phyloP scores from a whole-genome alignment of 2,888 invertebrate genomes.

The Trissonchulus latispiculum region DNA sequence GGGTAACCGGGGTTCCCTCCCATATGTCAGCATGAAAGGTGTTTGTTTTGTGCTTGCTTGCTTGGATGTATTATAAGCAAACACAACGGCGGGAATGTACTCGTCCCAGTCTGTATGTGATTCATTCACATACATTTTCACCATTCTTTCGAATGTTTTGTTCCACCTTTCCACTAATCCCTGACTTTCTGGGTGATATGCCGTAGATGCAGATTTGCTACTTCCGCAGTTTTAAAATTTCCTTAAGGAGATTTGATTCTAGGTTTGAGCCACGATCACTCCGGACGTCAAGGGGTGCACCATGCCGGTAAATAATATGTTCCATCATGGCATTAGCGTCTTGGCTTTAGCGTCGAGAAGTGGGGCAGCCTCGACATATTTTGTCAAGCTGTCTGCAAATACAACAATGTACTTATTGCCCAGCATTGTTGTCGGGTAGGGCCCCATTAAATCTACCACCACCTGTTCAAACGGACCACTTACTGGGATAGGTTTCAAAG shows the following conservation, averaged over 20 bases:
- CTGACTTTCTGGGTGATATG: conserved; percentile 15
- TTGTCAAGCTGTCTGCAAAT: conserved; percentile 15
- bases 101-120: conserved; percentile 14
- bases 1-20: conserved; percentile 14
- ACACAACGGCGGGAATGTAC: background rate
- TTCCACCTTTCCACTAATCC: conserved; percentile 19
- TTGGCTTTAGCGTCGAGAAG: conserved; percentile 6
- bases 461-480: conserved; percentile 19
- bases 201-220: conserved; percentile 14
- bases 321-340: conserved; percentile 18
- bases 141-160: conserved; percentile 12
- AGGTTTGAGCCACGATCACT: conserved; percentile 17
- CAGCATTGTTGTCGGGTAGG: background rate
- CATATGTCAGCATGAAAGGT: conserved; percentile 18
- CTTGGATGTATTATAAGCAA: conserved; percentile 14
- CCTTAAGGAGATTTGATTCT: background rate
- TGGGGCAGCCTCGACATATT: conserved; percentile 9
- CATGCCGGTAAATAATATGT: conserved; percentile 16
- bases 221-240: conserved; percentile 11
- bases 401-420: conserved; percentile 19
- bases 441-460: too few species aligned
- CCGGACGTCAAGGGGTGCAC: background rate
- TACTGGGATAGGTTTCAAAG: conserved; percentile 16
- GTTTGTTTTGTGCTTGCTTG: conserved; percentile 1
- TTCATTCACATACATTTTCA: conserved; percentile 18